Evolutionary conservation across 2,797 vertebrate species (phyloP).

Genomic region (Orientallactaga sibirica): DNA sequence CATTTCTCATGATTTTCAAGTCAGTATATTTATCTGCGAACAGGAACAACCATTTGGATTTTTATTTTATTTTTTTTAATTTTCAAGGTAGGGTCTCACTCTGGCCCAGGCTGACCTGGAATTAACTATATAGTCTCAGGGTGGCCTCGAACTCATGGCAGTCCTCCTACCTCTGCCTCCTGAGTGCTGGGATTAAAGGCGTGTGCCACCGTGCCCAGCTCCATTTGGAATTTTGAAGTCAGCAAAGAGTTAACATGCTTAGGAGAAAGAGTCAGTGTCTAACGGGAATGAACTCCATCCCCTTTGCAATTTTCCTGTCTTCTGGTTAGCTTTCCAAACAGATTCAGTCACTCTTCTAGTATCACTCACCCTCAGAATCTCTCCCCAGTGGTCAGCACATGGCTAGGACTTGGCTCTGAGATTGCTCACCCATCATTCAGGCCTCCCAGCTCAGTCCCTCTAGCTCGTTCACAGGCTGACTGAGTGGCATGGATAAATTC

Average conservation of each 20-base stretch:
- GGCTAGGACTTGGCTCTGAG: slow-evolving; percentile 1
- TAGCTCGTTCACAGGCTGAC: slow-evolving; percentile 6
- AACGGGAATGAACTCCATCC: slow-evolving; percentile 53
- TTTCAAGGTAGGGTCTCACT: too few relatives aligned
- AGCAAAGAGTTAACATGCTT: background rate
- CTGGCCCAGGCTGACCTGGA: too few relatives aligned
- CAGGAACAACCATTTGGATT: background rate
- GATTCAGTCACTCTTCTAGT: slow-evolving; percentile 67
- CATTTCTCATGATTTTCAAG: background rate
- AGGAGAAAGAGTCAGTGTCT: background rate
- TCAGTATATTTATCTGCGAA: slow-evolving; percentile 23
- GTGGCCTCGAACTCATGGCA: too few relatives aligned
- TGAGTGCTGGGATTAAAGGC: too few relatives aligned
- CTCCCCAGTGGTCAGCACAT: background rate
- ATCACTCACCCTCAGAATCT: slow-evolving; percentile 57
- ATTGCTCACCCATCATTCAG: slow-evolving; percentile 45
- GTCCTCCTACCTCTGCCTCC: too few relatives aligned
- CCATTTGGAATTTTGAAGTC: background rate
- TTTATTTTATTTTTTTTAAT: background rate
- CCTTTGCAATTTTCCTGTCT: slow-evolving; percentile 64
- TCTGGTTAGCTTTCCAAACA: slow-evolving; percentile 68
- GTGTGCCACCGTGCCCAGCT: too few relatives aligned
- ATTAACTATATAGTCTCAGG: too few relatives aligned
- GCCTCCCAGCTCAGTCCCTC: background rate
- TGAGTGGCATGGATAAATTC: slow-evolving; percentile 43